phyloP scores from a whole-genome alignment of 1,140 invertebrate genomes.

The Plectrocnemia conspersa region DNA sequence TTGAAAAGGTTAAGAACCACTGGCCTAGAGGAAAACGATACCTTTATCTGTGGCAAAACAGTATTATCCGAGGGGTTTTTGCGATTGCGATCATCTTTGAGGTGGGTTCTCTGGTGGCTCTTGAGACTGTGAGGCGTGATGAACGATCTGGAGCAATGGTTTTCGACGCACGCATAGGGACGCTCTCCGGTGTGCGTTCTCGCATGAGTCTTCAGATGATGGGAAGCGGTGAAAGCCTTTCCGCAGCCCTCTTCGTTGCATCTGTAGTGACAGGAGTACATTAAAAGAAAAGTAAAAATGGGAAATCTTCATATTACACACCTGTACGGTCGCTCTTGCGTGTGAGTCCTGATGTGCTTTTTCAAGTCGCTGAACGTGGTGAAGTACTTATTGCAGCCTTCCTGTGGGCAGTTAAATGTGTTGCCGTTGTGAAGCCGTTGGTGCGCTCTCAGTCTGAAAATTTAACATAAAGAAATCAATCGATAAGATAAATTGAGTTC shows the following conservation, averaged over 20 bases:
- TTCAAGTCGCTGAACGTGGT: slow-evolving; percentile 90
- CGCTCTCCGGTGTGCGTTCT: slow-evolving; percentile 69
- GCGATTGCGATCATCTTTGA: slow-evolving; percentile 34
- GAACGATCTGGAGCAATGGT: slow-evolving; percentile 71
- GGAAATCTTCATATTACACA: slow-evolving; percentile 47
- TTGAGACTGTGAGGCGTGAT: slow-evolving; percentile 77
- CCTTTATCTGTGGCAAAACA: too few species aligned
- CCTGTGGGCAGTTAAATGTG: slow-evolving; percentile 87
- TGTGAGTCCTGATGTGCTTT: slow-evolving; percentile 89
- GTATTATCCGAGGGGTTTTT: too few species aligned
- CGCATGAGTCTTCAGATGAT: slow-evolving; percentile 86
- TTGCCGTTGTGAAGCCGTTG: slow-evolving; percentile 88
- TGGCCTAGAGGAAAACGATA: too few species aligned
- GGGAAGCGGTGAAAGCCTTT: slow-evolving; percentile 88
- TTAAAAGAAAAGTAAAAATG: slow-evolving; percentile 11
- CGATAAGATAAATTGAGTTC: too few species aligned
- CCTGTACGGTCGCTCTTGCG: slow-evolving; percentile 89
- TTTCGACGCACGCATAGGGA: slow-evolving; percentile 70
- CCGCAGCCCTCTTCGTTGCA: slow-evolving; percentile 79
- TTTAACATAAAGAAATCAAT: too few species aligned
- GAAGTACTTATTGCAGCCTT: slow-evolving; percentile 85
- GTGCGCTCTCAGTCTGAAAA: slow-evolving; percentile 77
- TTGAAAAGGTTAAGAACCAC: too few species aligned
- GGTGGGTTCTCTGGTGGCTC: slow-evolving; percentile 67
- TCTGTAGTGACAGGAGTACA: slow-evolving; percentile 43